Evolutionary conservation across 2,113 vertebrate species (phyloP).

Genomic region (Saguinus imperator): DNA sequence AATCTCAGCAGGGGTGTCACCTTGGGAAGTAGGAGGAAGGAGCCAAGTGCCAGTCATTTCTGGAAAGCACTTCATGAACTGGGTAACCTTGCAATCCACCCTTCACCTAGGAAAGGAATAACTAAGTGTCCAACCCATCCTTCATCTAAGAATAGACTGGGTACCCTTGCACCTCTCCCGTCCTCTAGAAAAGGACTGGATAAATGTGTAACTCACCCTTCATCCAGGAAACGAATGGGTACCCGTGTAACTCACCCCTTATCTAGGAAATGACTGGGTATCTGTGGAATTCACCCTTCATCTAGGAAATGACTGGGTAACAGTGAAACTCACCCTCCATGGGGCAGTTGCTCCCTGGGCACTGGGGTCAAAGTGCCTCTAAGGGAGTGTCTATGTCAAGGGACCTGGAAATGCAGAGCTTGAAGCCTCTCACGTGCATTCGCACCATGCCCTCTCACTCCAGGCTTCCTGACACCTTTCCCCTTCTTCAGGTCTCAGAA

Average conservation of each 20-base stretch:
- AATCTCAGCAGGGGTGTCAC: not conserved
- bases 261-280: not conserved
- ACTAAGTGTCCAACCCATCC: too few relatives aligned
- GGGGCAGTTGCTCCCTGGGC: not conserved
- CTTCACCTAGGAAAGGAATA: too few relatives aligned
- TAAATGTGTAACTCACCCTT: fast-evolving
- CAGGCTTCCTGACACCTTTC: fast-evolving
- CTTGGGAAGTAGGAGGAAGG: not conserved
- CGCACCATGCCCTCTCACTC: fast-evolving
- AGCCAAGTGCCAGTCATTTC: not conserved
- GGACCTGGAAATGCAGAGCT: not conserved
- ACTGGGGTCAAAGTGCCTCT: not conserved
- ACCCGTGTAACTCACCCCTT: fast-evolving
- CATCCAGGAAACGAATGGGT: fast-evolving
- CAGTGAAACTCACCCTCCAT: not conserved
- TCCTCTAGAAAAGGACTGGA: fast-evolving
- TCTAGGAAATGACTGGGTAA: not conserved
- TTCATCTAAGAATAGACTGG: not conserved
- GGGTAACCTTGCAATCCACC: not conserved
- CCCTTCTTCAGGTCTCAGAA: not conserved
- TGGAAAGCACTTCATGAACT: not conserved
- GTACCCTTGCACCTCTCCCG: fast-evolving
- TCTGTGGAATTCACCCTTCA: fast-evolving
- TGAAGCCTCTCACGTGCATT: fast-evolving
- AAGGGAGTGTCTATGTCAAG: not conserved